A percentile compares a stretch with the other conserved stretches of the same genome.
These are phyloP conservation scores for Papilio gigon DNA, from an alignment of 2,888 invertebrate species.

Conservation along the genomic window DNA sequence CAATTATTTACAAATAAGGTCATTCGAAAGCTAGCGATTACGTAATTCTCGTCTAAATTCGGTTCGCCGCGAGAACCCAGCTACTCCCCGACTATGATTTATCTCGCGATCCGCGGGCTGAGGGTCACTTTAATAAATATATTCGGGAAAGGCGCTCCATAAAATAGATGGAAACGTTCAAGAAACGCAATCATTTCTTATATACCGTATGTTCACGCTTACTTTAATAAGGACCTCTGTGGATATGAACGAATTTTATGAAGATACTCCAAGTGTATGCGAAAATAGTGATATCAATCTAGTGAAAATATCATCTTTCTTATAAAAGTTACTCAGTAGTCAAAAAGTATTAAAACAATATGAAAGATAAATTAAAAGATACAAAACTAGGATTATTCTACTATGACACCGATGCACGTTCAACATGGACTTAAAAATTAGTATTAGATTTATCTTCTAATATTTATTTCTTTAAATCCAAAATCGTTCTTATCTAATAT, in stretches of 20 bases:
- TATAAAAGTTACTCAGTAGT: too few species aligned
- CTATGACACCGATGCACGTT: too few species aligned
- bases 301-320: too few species aligned
- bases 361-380: too few species aligned
- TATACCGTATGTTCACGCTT: constrained; percentile 48
- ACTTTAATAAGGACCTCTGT: constrained; percentile 36
- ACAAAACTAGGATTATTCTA: too few species aligned
- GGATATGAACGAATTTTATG: constrained; percentile 25
- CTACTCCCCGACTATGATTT: constrained; percentile 80
- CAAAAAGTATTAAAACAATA: too few species aligned
- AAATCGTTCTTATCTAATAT: too few species aligned
- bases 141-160: constrained; percentile 74
- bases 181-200: constrained; percentile 71
- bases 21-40: constrained; percentile 52
- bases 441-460: too few species aligned
- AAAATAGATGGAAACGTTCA: constrained; percentile 72
- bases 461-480: too few species aligned
- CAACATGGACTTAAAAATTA: too few species aligned
- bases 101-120: constrained; percentile 74
- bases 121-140: constrained; percentile 82
- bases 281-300: not conserved
- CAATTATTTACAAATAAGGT: not conserved
- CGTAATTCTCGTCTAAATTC: constrained; percentile 67
- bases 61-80: constrained; percentile 68
- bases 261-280: not conserved